phyloP scores from a whole-genome alignment of 2,113 vertebrate genomes.

The Tricholaema leucomelas region DNA sequence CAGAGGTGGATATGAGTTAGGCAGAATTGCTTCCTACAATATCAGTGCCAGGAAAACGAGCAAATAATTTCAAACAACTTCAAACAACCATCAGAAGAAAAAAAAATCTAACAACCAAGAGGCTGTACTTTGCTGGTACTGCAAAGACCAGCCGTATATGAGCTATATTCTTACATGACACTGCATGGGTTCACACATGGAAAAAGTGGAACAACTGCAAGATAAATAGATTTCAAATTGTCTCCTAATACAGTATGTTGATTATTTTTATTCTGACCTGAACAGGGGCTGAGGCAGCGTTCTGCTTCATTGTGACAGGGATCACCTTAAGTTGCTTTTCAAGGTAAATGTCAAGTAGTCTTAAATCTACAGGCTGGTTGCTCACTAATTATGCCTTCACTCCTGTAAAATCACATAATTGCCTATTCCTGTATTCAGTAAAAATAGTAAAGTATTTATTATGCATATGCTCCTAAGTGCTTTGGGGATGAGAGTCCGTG shows the following conservation, averaged over 20 bases:
- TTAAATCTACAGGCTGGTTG: neutral
- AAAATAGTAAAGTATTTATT: constrained; percentile 39
- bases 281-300: neutral
- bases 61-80: neutral
- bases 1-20: neutral
- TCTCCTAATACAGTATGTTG: neutral
- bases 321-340: neutral
- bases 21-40: neutral
- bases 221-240: neutral
- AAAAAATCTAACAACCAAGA: neutral
- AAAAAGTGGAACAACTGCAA: neutral
- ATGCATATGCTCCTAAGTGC: constrained; percentile 29
- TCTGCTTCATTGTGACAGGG: neutral
- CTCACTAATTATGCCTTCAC: constrained; percentile 17
- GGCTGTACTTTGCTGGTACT: neutral
- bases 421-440: neutral
- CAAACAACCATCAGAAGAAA: neutral
- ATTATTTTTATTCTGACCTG: neutral
- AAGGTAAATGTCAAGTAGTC: constrained; percentile 1
- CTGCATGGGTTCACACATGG: neutral
- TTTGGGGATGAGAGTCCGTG: constrained; percentile 27
- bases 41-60: neutral
- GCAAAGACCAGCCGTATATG: neutral
- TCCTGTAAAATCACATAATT: constrained; percentile 21
- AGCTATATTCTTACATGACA: neutral